Base-by-base conservation (phyloP, 2,888 invertebrate species). In the Euphydryas editha region DNA sequence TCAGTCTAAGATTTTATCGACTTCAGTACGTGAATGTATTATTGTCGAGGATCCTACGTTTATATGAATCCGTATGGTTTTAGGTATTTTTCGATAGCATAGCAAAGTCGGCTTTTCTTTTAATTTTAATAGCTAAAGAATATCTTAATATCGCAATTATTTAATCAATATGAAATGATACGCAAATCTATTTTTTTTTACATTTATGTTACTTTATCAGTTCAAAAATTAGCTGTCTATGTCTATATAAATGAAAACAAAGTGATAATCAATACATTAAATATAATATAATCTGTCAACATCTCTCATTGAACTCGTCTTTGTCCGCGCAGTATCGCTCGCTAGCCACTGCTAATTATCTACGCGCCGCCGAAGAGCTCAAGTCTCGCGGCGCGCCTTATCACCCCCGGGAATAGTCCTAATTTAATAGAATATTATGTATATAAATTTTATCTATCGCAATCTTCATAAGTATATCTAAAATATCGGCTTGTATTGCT, bases 241-340 rank as follows among this genome's bases (percentile, higher is more conserved):
- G 68, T 72, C 77, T 78, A 81, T 76, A 72, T 75, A 74, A 78
- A 76, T 77, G 73, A 81, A 80, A 81, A 79, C 76, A 78, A 79
- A 75, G 69, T 72, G 73, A 76, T 78, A 78, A 78, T 78, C 74
- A 77, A 76, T 62, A 78, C 73, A 76, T 75, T 62, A 76, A 55
- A 66, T 68, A 69, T 56, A 73, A 76, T 75, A 77, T 73, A 76
- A 76, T 74, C 70, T 73, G 73, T 75, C 58, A 76, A 78, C 75
- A 75, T 76, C 72, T 68, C 72, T 72, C 70, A 71, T 72, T 73
- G 73, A 76, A 75, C 66, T 74, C 70, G 20, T 24, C 39, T 46
- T 54, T 39, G 46, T 54, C 62, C 62, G 62, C 57, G 70, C 73
- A 73, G 74, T 74, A 74, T 74, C 70, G 30, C 57, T 49, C 24